phyloP scores from a whole-genome alignment of 2,797 vertebrate genomes.

The Rhyacichthys aspro region DNA sequence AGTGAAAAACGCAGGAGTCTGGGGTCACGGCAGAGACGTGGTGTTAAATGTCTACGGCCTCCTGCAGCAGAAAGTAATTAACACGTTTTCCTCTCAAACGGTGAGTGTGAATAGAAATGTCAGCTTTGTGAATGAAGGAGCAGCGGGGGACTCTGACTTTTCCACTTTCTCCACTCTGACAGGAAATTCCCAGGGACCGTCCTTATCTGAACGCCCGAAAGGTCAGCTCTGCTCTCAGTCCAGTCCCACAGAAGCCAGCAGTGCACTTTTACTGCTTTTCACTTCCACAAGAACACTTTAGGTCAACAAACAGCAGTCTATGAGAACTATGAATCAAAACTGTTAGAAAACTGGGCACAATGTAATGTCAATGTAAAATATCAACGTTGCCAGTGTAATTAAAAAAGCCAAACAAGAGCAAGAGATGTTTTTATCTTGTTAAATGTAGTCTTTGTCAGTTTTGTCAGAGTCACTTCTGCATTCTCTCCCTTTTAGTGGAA shows the following conservation, averaged over 20 bases:
- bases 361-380: no score
- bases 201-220: conserved; percentile 39
- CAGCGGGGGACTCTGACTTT: conserved; percentile 27
- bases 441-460: no score
- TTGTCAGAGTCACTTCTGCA: no score
- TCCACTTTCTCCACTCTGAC: conserved; percentile 34
- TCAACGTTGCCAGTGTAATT: no score
- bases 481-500: no score
- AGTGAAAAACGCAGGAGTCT: background rate
- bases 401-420: no score
- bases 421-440: no score
- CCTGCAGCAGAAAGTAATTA: conserved; percentile 50
- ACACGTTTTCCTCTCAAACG: conserved; percentile 21
- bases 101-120: conserved; percentile 8
- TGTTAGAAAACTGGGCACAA: no score
- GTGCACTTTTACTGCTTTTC: conserved; percentile 15
- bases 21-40: background rate
- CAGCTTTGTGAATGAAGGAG: background rate
- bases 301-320: no score
- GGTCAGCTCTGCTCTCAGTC: conserved; percentile 46
- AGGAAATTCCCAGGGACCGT: conserved; percentile 43
- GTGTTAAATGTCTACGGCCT: conserved; percentile 16
- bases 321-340: no score
- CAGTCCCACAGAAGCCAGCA: background rate
- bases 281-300: conserved; percentile 4